Conservation (phyloP, 2,113 vertebrate genomes). For the Cairina moschata region DNA sequence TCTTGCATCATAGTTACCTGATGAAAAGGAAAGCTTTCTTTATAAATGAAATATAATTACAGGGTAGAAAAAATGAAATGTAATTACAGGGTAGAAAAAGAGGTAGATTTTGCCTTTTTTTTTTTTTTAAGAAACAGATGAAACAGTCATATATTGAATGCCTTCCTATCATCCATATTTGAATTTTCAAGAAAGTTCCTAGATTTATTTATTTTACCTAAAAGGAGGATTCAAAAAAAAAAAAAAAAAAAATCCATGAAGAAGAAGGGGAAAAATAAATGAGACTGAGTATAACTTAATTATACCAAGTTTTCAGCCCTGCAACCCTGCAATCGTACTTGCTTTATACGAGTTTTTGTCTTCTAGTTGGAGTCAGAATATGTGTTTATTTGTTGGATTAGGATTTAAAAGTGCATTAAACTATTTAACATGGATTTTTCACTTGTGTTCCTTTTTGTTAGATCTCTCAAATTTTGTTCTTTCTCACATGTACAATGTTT, state of each 20-base stretch:
- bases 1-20: neutral
- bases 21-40: neutral
- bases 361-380: neutral
- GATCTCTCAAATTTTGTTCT: neutral
- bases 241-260: too few relatives aligned
- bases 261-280: neutral
- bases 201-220: neutral
- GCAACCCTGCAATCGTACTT: neutral
- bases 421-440: neutral
- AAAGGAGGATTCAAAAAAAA: neutral
- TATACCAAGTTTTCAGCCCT: neutral
- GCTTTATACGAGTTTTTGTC: neutral
- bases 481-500: neutral
- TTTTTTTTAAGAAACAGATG: neutral
- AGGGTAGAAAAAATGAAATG: neutral
- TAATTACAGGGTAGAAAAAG: neutral
- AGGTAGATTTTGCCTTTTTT: neutral
- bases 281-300: neutral
- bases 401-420: neutral
- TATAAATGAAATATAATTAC: neutral
- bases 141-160: neutral
- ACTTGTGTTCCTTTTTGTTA: neutral
- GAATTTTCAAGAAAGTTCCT: neutral
- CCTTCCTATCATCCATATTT: neutral
- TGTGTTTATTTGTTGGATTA: neutral